These are phyloP conservation scores for Mastigias papua DNA, from an alignment of 30 jellyfish, hydroid and myxozoan genomes.

Conservation along the genomic window DNA sequence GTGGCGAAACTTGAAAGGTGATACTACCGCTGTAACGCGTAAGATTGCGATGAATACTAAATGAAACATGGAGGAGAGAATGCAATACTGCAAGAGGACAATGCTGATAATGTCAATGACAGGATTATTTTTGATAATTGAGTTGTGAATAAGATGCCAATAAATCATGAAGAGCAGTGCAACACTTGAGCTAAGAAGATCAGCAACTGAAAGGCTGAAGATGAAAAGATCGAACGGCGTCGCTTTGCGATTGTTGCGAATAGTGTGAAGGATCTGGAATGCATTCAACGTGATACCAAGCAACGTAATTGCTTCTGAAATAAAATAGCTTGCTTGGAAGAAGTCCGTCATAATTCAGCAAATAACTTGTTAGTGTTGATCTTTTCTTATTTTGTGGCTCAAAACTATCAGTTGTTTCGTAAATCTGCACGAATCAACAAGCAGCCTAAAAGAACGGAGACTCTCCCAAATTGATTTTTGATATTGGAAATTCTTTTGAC, in stretches of 20 bases:
- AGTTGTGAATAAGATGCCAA: constrained; percentile 19
- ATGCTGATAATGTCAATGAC: neutral
- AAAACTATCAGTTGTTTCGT: no score
- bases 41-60: constrained; percentile 6
- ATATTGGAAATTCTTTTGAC: no score
- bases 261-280: constrained; percentile 4
- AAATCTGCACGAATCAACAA: no score
- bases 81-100: neutral
- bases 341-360: neutral
- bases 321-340: constrained; percentile 30
- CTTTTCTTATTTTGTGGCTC: no score
- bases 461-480: no score
- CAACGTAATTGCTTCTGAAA: constrained; percentile 20
- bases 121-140: neutral
- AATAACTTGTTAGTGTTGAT: neutral
- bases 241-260: neutral
- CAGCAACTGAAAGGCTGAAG: constrained; percentile 33
- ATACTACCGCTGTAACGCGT: constrained; percentile 15
- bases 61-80: constrained; percentile 22
- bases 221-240: constrained; percentile 18
- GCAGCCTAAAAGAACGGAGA: no score
- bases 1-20: constrained; percentile 11
- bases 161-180: constrained; percentile 2
- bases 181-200: constrained; percentile 18
- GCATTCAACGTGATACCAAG: constrained; percentile 3